Evolutionary conservation across 2,113 vertebrate species (phyloP).

Genomic region (Nannospalax galili): DNA sequence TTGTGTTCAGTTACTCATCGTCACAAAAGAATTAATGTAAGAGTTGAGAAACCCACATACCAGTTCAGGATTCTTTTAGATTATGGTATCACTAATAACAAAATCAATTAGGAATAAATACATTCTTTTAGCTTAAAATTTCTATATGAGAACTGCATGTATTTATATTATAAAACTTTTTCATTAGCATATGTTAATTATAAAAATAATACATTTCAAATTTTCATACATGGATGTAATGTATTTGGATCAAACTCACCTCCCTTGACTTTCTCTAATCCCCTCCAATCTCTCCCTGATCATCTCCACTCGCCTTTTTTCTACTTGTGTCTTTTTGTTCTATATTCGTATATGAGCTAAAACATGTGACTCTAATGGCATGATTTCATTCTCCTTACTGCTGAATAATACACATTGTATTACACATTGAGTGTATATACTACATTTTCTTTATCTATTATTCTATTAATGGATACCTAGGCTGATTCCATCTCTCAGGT

Average conservation of each 20-base stretch:
- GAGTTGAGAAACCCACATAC: not conserved
- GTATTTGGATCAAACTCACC: not conserved
- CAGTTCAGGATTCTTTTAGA: slow-evolving; percentile 22
- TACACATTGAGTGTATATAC: not conserved
- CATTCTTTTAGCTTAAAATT: slow-evolving; percentile 25
- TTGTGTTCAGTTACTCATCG: slow-evolving; percentile 25
- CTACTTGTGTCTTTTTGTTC: not conserved
- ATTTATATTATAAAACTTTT: not conserved
- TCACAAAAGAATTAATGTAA: slow-evolving; percentile 21
- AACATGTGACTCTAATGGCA: not conserved
- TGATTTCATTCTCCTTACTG: not conserved
- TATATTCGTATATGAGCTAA: not conserved
- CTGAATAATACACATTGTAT: not conserved
- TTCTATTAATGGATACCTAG: not conserved
- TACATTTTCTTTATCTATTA: not conserved
- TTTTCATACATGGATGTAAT: not conserved
- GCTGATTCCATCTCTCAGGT: not conserved
- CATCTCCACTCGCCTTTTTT: not conserved
- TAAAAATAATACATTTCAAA: not conserved
- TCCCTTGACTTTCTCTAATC: not conserved
- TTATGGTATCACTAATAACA: slow-evolving; percentile 3
- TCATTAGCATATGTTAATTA: not conserved
- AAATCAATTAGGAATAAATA: slow-evolving; percentile 12
- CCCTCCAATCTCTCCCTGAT: not conserved
- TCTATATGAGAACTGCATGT: not conserved